Conservation (phyloP, 2,888 invertebrate genomes). For the Caenorhabditis sp. region DNA sequence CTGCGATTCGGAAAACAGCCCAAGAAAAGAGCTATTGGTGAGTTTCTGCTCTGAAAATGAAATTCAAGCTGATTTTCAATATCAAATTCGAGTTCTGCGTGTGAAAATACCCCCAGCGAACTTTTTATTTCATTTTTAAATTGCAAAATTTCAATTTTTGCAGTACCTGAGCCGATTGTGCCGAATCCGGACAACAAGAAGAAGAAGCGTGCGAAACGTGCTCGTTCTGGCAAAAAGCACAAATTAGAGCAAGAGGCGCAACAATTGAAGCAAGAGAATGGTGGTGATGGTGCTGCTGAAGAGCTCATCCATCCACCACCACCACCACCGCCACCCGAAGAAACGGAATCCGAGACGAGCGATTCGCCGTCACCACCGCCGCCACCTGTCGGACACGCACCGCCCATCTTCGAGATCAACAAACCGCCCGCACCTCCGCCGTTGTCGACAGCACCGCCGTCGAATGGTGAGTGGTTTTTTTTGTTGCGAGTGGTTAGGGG, state of each 20-base stretch:
- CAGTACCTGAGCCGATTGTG: slow-evolving; percentile 3
- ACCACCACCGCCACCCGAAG: slow-evolving; percentile 5
- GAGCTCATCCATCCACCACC: too few relatives aligned
- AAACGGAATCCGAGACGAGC: neutral
- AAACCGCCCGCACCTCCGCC: slow-evolving; percentile 2
- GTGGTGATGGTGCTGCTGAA: too few relatives aligned
- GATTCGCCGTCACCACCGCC: neutral
- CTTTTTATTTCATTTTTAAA: neutral
- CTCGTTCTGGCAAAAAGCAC: neutral
- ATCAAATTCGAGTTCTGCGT: too few relatives aligned
- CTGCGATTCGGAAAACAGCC: neutral
- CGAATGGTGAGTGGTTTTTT: neutral
- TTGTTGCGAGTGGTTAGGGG: too few relatives aligned
- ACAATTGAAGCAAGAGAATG: too few relatives aligned
- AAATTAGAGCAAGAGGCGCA: neutral
- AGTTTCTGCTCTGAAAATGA: neutral
- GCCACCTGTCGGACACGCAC: neutral
- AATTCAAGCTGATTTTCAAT: too few relatives aligned
- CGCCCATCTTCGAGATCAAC: neutral
- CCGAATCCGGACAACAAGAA: neutral
- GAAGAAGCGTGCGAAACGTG: neutral
- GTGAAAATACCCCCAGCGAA: neutral
- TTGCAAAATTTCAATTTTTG: neutral
- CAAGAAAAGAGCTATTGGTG: neutral
- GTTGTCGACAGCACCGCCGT: slow-evolving; percentile 2